phyloP scores from a whole-genome alignment of 2,113 vertebrate genomes.

The Cisticola juncidis region DNA sequence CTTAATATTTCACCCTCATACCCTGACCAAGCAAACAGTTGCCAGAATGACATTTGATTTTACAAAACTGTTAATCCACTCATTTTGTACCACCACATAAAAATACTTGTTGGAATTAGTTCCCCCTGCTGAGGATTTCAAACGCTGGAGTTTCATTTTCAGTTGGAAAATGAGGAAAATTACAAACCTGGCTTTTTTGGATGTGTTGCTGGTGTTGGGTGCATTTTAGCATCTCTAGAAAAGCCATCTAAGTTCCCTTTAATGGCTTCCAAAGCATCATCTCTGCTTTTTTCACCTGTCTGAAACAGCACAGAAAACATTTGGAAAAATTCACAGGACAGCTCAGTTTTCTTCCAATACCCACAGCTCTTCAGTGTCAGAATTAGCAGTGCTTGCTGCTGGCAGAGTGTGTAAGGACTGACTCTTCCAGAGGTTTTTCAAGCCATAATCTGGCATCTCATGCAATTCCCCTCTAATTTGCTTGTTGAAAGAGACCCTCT shows the following conservation, averaged over 20 bases:
- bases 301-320: slow-evolving; percentile 65
- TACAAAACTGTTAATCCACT: not conserved
- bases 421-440: not conserved
- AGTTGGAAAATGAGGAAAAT: slow-evolving; percentile 13
- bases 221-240: slow-evolving; percentile 98
- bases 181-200: slow-evolving; percentile 91
- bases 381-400: not conserved
- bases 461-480: not conserved
- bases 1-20: not conserved
- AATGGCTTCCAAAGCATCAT: slow-evolving; percentile 97
- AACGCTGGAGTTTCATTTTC: not conserved
- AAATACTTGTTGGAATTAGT: not conserved
- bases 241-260: slow-evolving; percentile 98
- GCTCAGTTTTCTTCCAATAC: not conserved
- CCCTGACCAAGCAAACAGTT: not conserved
- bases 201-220: slow-evolving; percentile 90
- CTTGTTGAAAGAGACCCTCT: not conserved
- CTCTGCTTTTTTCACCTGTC: slow-evolving; percentile 93
- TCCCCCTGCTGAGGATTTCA: not conserved
- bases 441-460: not conserved
- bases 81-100: not conserved
- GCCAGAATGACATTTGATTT: not conserved
- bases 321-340: not conserved
- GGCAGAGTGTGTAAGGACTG: not conserved
- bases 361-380: not conserved